Evolutionary conservation across 1,140 invertebrate species (phyloP), one percentile per base, ranked within the genome.

Genomic region (Lordiphosa mommai): DNA sequence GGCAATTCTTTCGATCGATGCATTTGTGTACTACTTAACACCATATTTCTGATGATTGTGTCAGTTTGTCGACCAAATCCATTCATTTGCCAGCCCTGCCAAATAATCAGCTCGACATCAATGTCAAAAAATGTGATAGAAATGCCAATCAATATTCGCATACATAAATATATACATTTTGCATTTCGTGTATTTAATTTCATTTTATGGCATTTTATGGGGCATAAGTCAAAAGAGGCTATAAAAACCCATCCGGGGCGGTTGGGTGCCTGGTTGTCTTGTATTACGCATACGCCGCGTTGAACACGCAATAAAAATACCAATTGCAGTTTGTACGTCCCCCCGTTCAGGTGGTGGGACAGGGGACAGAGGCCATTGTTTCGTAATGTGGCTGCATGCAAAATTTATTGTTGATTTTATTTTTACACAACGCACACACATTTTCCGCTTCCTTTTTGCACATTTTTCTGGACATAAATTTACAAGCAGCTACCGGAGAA

Each of bases 381-480:
- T 80, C 76, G 76, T 80, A 80, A 80, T 80, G 77, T 82, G 61
- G 61, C 66, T 71, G 61, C 76, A 80, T 80, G 77, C 72, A 80
- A 76, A 80, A 80, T 80, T 80, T 80, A 80, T 80, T 80, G 76
- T 80, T 80, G 76, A 82, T 80, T 80, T 80, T 80, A 80, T 80
- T 80, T 82, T 80, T 82, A 59, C 77, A 80, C 76, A 82, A 74
- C 70, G 12, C 40, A 41, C 20, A 80, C 70, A 80, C 76, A 80
- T 72, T 80, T 80, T 63, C 76, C 70, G 71, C 61, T 71, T 68
- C 58, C 64, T 73, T 77, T 82, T 80, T 80, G 69, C 82, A 67
- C 76, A 73, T 82, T 80, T 80, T 80, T 80, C 82, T 80, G 76
- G 76, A 63, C 76, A 80, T 80, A 80, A 80, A 80, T 80, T 80